phyloP scores from a whole-genome alignment of 2,113 vertebrate species.

The Merops nubicus region DNA sequence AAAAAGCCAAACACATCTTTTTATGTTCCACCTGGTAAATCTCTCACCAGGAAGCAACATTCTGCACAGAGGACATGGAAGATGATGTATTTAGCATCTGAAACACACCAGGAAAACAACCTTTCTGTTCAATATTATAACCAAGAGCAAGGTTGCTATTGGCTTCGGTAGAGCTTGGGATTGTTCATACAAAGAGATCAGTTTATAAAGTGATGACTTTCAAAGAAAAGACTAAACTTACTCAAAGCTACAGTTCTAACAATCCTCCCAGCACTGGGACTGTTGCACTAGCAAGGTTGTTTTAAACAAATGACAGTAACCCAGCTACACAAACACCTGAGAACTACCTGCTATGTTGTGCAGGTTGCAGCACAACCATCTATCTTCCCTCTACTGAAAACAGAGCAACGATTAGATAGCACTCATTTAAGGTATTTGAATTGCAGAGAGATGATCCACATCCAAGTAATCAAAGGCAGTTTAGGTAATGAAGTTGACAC shows the following conservation, averaged over 20 bases:
- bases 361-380: not conserved
- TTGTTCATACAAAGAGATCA: not conserved
- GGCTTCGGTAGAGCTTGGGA: not conserved
- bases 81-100: not conserved
- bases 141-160: fast-evolving
- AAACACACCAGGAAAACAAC: not conserved
- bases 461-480: slow-evolving; percentile 39
- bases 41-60: not conserved
- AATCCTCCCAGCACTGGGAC: not conserved
- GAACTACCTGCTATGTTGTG: not conserved
- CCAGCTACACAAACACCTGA: not conserved
- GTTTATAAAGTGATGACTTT: no score
- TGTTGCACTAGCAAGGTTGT: not conserved
- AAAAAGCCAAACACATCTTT: not conserved
- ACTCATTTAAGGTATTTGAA: slow-evolving; percentile 1
- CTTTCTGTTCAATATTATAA: not conserved
- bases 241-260: not conserved
- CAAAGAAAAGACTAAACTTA: no score
- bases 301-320: not conserved
- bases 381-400: not conserved
- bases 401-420: not conserved
- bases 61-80: not conserved
- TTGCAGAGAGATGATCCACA: slow-evolving; percentile 4
- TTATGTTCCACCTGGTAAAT: not conserved
- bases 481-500: slow-evolving; percentile 40